phyloP scores from a whole-genome alignment of 2,113 vertebrate genomes.

The Peromyscus polionotus region DNA sequence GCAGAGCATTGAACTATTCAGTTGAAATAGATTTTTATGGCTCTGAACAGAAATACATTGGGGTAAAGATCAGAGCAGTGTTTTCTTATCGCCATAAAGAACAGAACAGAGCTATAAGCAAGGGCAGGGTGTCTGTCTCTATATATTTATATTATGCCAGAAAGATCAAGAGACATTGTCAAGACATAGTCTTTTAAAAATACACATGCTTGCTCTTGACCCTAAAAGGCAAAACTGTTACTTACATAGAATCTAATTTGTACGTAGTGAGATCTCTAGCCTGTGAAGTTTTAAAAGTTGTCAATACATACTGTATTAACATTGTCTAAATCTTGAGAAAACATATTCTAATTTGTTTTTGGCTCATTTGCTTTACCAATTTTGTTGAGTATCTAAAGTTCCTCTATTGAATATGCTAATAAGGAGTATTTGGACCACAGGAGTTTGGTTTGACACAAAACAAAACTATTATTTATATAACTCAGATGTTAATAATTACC shows the following conservation, averaged over 20 bases:
- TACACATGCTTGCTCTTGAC: neutral
- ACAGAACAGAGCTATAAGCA: neutral
- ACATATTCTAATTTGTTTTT: neutral
- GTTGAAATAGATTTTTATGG: conserved; percentile 48
- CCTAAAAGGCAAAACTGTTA: neutral
- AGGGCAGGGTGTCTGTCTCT: neutral
- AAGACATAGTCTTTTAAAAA: neutral
- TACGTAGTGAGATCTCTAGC: neutral
- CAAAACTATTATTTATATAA: neutral
- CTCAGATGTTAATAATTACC: neutral
- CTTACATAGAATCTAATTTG: neutral
- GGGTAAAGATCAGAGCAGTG: conserved; percentile 20
- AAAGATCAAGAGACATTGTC: neutral
- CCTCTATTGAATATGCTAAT: neutral
- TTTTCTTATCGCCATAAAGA: neutral
- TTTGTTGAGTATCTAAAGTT: conserved; percentile 3
- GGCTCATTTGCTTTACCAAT: conserved; percentile 7
- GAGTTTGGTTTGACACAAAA: neutral
- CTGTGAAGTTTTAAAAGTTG: neutral
- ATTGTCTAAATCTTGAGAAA: conserved; percentile 22
- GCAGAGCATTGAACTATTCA: conserved; percentile 43
- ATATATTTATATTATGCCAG: neutral
- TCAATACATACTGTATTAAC: neutral
- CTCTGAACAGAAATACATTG: conserved; percentile 40
- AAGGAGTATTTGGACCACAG: conserved; percentile 21